Base-by-base conservation (phyloP, 2,888 invertebrate genomes). In the Melanargia galathea region DNA sequence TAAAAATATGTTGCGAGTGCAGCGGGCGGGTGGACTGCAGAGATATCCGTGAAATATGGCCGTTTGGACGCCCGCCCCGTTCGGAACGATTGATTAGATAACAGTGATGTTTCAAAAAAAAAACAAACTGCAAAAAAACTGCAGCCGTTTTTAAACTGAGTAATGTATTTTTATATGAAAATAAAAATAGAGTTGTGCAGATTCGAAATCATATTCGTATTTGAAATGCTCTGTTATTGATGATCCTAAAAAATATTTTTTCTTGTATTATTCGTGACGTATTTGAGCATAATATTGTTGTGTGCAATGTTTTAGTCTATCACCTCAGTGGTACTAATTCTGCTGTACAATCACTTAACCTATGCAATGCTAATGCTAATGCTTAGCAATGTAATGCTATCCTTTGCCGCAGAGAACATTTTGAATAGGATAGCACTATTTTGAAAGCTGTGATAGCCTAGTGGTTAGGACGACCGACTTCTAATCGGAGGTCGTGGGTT, bases 71-170 rank as follows among this genome's bases (percentile, higher is more conserved):
- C 20, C 20, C 33, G 30, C 46, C 22, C 56, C n/a, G 16, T 48
- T 18, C 58, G 20, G 48, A 48, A 16, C 48, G 48, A 58, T 58
- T 58, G 58, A 48, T 58, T 48, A 48, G 58, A 58, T 58, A 45
- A 57, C 16, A 57, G 45, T 57, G 43, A 57, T 46, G 30, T 45
- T 57, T 24, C 18, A 51, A 33, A 52, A 26, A 52, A 33, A 52
- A 16, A 16, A 13, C 18, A 11, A 40, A 56, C 56, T 40, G 26
- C n/a, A n/a, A n/a, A 24, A 51, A 43, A 20, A 35, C 38, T 54
- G 35, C 22, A 30, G 45, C 10, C 18, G 26, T 46, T 57, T 57
- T 30, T 26, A 45, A 45, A 57, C 30, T 30, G 45, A 55, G 26
- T 52, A 55, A 16, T 18, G 8, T 20, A 22, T 22, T 13, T 22